Conservation (phyloP, 2,797 vertebrate genomes). For the Nannoperca australis region DNA sequence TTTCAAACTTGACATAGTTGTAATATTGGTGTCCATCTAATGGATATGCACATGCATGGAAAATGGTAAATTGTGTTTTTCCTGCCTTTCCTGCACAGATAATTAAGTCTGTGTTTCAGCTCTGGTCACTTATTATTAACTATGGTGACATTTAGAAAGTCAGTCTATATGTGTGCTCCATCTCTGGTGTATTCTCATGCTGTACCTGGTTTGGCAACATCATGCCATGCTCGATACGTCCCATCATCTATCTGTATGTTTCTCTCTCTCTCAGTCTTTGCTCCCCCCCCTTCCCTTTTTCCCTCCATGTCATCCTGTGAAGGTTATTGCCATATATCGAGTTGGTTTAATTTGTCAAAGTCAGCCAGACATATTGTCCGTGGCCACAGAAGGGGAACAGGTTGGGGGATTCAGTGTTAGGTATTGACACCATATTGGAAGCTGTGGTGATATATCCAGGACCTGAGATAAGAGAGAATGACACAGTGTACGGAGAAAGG, state of each 20-base stretch:
- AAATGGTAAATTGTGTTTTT: slow-evolving; percentile 4
- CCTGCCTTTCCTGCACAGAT: slow-evolving; percentile 14
- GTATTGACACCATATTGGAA: slow-evolving; percentile 54
- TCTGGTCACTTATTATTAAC: slow-evolving; percentile 26
- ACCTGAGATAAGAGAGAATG: slow-evolving; percentile 9
- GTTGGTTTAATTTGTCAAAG: slow-evolving; percentile 84
- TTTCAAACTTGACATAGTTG: slow-evolving; percentile 7
- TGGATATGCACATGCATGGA: not conserved
- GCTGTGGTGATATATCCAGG: slow-evolving; percentile 31
- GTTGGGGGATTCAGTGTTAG: slow-evolving; percentile 31
- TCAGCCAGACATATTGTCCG: slow-evolving; percentile 72
- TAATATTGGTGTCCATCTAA: slow-evolving; percentile 4
- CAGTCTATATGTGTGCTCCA: slow-evolving; percentile 5
- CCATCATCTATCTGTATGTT: slow-evolving; percentile 55
- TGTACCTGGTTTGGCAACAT: slow-evolving; percentile 52
- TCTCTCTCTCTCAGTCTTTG: slow-evolving; percentile 31
- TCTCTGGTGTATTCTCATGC: slow-evolving; percentile 9
- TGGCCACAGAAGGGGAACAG: slow-evolving; percentile 53
- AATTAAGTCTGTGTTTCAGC: slow-evolving; percentile 27
- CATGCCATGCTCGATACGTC: slow-evolving; percentile 35
- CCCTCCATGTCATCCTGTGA: slow-evolving; percentile 62
- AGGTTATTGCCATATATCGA: slow-evolving; percentile 83
- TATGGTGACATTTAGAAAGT: slow-evolving; percentile 57
- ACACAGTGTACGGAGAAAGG: slow-evolving; percentile 34
- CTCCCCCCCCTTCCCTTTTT: slow-evolving; percentile 16